Evolutionary conservation across 64 coral and sea anemone species (phyloP).

Genomic region (Acropora yongei): DNA sequence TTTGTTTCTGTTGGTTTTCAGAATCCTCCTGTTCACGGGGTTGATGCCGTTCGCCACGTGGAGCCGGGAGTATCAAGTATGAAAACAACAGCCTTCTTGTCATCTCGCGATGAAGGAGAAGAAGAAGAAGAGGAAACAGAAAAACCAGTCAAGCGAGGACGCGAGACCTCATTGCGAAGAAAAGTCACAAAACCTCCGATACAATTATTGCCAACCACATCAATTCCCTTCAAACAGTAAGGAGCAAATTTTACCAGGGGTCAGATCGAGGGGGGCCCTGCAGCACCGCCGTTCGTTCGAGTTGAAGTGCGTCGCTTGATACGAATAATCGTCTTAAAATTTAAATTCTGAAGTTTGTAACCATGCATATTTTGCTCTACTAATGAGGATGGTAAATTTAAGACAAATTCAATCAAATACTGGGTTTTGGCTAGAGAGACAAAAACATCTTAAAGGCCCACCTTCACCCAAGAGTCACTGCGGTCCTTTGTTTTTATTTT

Average conservation of each 20-base stretch:
- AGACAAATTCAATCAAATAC: too few species aligned
- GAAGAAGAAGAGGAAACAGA: not conserved
- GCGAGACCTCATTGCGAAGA: conserved; percentile 68
- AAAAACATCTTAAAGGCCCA: too few species aligned
- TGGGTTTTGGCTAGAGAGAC: too few species aligned
- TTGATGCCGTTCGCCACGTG: conserved; percentile 2
- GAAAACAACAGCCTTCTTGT: conserved; percentile 4
- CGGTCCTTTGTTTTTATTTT: too few species aligned
- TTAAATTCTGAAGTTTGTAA: too few species aligned
- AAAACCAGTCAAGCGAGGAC: conserved; percentile 19
- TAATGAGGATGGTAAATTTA: too few species aligned
- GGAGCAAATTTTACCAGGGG: not conserved
- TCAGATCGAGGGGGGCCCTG: too few species aligned
- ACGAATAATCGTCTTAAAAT: too few species aligned
- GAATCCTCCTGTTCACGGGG: not conserved
- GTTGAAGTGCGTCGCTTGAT: too few species aligned
- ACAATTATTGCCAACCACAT: conserved; percentile 14
- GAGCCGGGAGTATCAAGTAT: conserved; percentile 24
- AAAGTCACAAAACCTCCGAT: conserved; percentile 49
- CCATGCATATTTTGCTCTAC: too few species aligned
- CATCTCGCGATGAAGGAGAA: not conserved
- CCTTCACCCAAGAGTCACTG: too few species aligned
- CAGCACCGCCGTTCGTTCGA: too few species aligned
- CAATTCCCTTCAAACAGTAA: not conserved
- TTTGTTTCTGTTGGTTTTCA: not conserved